Conservation (phyloP, 53 echinoderm and acorn worm species). For the Paracentrotus lividus region DNA sequence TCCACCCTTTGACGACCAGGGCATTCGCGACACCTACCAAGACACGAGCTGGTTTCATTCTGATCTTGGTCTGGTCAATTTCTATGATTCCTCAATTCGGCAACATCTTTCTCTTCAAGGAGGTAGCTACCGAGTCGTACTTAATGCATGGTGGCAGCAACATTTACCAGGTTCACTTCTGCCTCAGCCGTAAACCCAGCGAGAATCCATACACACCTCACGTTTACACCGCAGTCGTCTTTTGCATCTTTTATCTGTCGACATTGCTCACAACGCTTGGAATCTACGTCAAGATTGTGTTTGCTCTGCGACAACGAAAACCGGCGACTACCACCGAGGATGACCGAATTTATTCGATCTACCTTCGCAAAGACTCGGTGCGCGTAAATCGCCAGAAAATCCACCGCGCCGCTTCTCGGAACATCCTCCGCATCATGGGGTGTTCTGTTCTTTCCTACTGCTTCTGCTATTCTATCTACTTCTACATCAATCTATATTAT, state of each 20-base stretch:
- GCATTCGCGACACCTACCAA: slow-evolving; percentile 76
- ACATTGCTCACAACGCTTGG: slow-evolving; percentile 79
- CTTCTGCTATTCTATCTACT: slow-evolving; percentile 89
- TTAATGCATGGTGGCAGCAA: slow-evolving; percentile 48
- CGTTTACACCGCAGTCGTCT: slow-evolving; percentile 84
- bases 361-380: slow-evolving; percentile 1
- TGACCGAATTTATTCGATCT: slow-evolving; percentile 32
- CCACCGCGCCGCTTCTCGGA: slow-evolving; percentile 68
- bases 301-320: slow-evolving; percentile 69
- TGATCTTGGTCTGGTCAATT: slow-evolving; percentile 86
- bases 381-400: slow-evolving; percentile 32
- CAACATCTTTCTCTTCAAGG: slow-evolving; percentile 79
- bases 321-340: not conserved
- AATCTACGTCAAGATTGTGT: slow-evolving; percentile 85
- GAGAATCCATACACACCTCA: slow-evolving; percentile 77
- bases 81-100: slow-evolving; percentile 85
- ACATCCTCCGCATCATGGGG: slow-evolving; percentile 78
- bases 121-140: slow-evolving; percentile 71
- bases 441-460: slow-evolving; percentile 85
- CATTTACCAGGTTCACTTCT: slow-evolving; percentile 78
- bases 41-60: slow-evolving; percentile 82
- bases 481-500: slow-evolving; percentile 89
- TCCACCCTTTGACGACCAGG: slow-evolving; percentile 84
- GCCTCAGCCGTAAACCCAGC: slow-evolving; percentile 80
- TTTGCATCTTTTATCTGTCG: slow-evolving; percentile 87